Conservation (phyloP, 2,113 vertebrate species). For the Protobothrops mucrosquamatus region DNA sequence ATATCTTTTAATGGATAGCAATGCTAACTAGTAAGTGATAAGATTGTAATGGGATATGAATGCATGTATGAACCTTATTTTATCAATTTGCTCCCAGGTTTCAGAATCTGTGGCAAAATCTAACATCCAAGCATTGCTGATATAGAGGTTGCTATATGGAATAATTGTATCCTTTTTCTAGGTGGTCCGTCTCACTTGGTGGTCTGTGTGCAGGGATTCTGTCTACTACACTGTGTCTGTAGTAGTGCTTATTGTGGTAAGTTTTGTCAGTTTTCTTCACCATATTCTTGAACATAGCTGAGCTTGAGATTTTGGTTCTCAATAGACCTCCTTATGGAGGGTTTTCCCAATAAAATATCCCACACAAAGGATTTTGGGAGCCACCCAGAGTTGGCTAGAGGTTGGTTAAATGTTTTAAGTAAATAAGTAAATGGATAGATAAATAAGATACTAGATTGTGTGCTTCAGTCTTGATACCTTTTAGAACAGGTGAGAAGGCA, state of each 20-base stretch:
- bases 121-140: neutral
- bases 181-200: conserved; percentile 91
- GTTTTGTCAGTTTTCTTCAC: conserved; percentile 53
- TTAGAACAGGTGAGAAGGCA: neutral
- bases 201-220: conserved; percentile 94
- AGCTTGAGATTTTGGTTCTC: neutral
- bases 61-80: neutral
- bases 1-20: neutral
- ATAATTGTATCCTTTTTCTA: conserved; percentile 57
- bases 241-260: conserved; percentile 88
- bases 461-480: neutral
- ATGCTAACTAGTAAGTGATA: neutral
- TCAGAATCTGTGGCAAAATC: neutral
- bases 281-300: neutral
- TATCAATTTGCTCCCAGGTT: neutral
- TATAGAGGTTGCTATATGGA: conserved; percentile 12
- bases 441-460: neutral
- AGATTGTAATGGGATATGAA: neutral
- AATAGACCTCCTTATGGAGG: neutral
- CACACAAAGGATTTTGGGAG: neutral
- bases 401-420: neutral
- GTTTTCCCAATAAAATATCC: neutral
- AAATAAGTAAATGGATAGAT: neutral
- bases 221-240: conserved; percentile 90
- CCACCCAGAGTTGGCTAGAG: neutral